Evolutionary conservation across 2,888 invertebrate genomes (phyloP), one percentile per base, ranked within the genome.

Genomic region (Drosophila prolongata): DNA sequence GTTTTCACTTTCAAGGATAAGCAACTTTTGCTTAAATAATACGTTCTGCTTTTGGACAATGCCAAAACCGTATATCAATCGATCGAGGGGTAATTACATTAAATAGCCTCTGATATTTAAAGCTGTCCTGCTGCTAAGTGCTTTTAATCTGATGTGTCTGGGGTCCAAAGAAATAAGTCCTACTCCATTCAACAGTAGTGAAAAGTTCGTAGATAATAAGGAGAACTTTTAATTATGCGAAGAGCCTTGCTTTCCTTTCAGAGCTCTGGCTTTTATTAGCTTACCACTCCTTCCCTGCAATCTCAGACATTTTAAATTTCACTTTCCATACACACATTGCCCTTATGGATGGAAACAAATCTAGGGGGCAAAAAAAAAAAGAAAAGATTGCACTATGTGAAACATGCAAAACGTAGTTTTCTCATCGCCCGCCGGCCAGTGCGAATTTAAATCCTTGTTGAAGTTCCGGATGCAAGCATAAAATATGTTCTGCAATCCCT

Each of bases 201-300:
- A 24, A 24, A 24, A n/a, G 3, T 30, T 27, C 13, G 13, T 3
- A 0, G 2, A 50, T 6, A 16, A 27, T 8, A 30, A 38, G 72
- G 37, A 59, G 62, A 16, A 34, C 27, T 78, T 80, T 78, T 74
- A 78, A 81, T 83, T 71, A 82, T 56, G 66, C 65, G 66, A 67
- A 81, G 74, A 74, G 79, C 69, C 53, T 24, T 11, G 37, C 14
- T 35, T 13, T 14, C 55, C 53, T 52, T 43, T n/a, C 61, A 52
- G 46, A 40, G 24, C 3, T 13, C 24, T 8, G 9, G 3, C 42
- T 16, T 24, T 43, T 37, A 62, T 49, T 61, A 42, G 34, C 40
- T 49, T 14, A 61, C 34, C 24, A 24, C 6, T 3, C 9, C 11
- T 6, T 14, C 13, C 11, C 10, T 1, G 44, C 44, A 9, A 16